Base-by-base conservation (phyloP, 2,888 invertebrate genomes). In the Watsonalla cultraria region DNA sequence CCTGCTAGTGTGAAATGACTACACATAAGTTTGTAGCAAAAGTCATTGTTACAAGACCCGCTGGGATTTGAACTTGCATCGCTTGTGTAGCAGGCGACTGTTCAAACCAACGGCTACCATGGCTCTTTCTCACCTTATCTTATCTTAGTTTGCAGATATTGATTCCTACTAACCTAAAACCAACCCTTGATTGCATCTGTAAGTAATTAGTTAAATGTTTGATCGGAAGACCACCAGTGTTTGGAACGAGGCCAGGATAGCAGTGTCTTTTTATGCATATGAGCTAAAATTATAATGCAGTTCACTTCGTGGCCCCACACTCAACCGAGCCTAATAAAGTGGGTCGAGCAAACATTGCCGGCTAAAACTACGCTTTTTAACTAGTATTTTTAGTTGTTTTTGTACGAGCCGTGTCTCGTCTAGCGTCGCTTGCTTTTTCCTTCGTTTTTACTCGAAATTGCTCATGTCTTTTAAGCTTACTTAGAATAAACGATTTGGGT, bases 361-460 rank as follows among this genome's bases (percentile, higher is more conserved):
- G 80, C 78, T 82, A 79, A 80, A 86, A 84, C 84, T 82, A 82
- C 82, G 79, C 80, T 83, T 86, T 84, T 86, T 82, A 84, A 83
- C 83, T 79, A 81, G 81, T 80, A 80, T 80, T 85, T 86, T 84
- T 80, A 79, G 82, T 83, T 80, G 78, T 75, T 84, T 82, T 82
- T 80, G 70, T 82, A 72, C 72, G 70, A 70, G 68, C 69, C 59
- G 68, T 80, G 77, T 81, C 77, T 81, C 72, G 72, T 68, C 76
- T 70, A 66, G 62, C 60, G 64, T 59, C 62, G 67, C 66, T 63
- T 70, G 71, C 64, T 72, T 72, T 64, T 66, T 56, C 67, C 64
- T 62, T 57, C 60, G 64, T 65, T 61, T 63, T 61, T 65, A 61
- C 61, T 63, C 60, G n/a, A 60, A 59, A 64, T 68, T 74, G 68